Evolutionary conservation across 1,140 invertebrate genomes (phyloP).

Genomic region (Cyclargus thomasi): DNA sequence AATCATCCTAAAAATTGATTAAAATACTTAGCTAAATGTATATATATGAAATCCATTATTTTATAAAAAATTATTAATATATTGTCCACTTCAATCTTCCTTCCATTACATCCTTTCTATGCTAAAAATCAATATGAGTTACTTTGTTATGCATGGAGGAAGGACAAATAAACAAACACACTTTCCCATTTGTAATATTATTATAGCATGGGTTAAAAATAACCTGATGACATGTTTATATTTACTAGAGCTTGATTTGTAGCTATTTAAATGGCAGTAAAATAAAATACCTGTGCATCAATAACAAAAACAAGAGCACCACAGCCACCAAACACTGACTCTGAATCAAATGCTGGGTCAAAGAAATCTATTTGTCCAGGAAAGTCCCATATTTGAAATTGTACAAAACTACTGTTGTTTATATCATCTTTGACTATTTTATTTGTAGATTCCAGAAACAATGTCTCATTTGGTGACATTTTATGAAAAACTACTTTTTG

Average conservation of each 20-base stretch:
- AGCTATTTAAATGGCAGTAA: background rate
- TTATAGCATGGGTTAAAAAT: too few relatives aligned
- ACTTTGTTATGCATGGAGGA: too few relatives aligned
- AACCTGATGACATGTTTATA: background rate
- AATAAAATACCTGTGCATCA: conserved; percentile 90
- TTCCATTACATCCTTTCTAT: too few relatives aligned
- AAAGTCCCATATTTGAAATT: conserved; percentile 99
- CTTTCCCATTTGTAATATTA: too few relatives aligned
- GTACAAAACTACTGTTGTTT: conserved; percentile 97
- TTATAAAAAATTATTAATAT: too few relatives aligned
- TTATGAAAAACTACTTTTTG: conserved; percentile 99
- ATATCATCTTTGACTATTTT: conserved; percentile 99
- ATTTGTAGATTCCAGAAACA: conserved; percentile 99
- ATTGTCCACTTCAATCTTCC: too few relatives aligned
- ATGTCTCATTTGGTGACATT: conserved; percentile 99
- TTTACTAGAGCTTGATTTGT: too few relatives aligned
- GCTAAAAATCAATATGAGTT: too few relatives aligned
- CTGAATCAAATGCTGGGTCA: conserved; percentile 96
- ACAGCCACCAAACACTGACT: conserved; percentile 95
- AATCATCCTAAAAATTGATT: conserved; percentile 87
- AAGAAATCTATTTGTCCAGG: conserved; percentile 99
- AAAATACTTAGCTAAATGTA: background rate
- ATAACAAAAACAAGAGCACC: conserved; percentile 99
- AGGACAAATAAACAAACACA: too few relatives aligned
- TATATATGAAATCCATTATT: too few relatives aligned